These are phyloP conservation scores for Metaphire vulgaris DNA, from an alignment of 1,140 invertebrate species.

Conservation along the genomic window DNA sequence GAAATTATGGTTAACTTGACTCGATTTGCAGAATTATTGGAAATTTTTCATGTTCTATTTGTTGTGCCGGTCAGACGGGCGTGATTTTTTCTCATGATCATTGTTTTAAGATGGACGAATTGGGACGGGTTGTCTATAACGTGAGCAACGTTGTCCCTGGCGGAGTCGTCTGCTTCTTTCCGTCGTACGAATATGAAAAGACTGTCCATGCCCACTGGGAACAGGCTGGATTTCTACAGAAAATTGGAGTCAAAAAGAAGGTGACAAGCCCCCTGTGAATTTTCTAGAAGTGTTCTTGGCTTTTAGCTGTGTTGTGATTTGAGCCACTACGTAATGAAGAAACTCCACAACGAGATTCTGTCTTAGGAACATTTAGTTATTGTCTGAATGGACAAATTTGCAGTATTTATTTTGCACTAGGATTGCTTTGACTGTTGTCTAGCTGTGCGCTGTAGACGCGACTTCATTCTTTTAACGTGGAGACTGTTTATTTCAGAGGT, in stretches of 20 bases:
- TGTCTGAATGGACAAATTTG: not conserved
- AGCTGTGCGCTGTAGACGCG: too few relatives aligned
- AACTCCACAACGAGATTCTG: not conserved
- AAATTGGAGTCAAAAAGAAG: constrained; percentile 67
- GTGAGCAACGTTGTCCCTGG: constrained; percentile 73
- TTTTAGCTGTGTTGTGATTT: too few relatives aligned
- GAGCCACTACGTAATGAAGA: too few relatives aligned
- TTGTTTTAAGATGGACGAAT: constrained; percentile 76
- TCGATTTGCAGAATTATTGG: too few relatives aligned
- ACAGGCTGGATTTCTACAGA: constrained; percentile 60
- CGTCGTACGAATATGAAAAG: constrained; percentile 83
- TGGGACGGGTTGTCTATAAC: constrained; percentile 64
- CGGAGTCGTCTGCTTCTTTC: constrained; percentile 89
- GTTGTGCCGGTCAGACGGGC: too few relatives aligned
- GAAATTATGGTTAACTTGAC: constrained; percentile 2
- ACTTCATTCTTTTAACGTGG: too few relatives aligned
- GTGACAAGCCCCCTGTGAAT: too few relatives aligned
- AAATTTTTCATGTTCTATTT: too few relatives aligned
- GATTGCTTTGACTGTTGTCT: too few relatives aligned
- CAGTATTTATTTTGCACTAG: not conserved
- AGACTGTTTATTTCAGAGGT: too few relatives aligned
- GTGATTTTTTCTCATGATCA: too few relatives aligned
- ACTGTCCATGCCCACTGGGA: constrained; percentile 62
- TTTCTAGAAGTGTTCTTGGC: too few relatives aligned
- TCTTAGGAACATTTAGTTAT: not conserved